Evolutionary conservation across 2,888 invertebrate genomes (phyloP).

Genomic region (Sisyra nigra): DNA sequence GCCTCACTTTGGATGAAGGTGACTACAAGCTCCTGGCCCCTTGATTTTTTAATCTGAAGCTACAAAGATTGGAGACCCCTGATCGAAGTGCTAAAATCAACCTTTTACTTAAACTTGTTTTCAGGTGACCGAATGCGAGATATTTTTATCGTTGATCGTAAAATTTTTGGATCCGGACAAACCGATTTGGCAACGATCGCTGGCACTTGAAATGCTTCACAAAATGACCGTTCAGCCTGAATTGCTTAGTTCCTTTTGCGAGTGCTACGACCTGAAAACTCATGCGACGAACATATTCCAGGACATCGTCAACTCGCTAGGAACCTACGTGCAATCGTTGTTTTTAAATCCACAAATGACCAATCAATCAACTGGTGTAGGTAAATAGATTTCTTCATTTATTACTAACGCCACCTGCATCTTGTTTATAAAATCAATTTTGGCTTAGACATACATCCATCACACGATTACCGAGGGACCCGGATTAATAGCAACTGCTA

Average conservation of each 20-base stretch:
- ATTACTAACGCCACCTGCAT: too few relatives aligned
- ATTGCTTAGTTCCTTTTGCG: constrained; percentile 79
- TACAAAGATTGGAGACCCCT: too few relatives aligned
- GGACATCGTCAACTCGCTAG: constrained; percentile 87
- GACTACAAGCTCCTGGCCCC: too few relatives aligned
- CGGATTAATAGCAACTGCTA: too few relatives aligned
- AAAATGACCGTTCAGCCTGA: constrained; percentile 83
- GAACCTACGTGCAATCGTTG: constrained; percentile 85
- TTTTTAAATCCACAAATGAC: constrained; percentile 58
- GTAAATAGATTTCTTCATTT: constrained; percentile 20
- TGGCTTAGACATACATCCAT: too few relatives aligned
- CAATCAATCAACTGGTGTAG: constrained; percentile 29
- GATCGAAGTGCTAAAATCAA: too few relatives aligned
- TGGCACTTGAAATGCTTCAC: constrained; percentile 90
- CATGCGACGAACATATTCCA: constrained; percentile 87
- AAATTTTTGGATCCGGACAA: constrained; percentile 96
- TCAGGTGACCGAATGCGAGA: constrained; percentile 94
- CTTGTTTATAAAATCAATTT: too few relatives aligned
- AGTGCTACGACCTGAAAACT: constrained; percentile 89
- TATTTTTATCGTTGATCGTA: constrained; percentile 89
- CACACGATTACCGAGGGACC: too few relatives aligned
- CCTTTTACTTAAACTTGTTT: constrained; percentile 16
- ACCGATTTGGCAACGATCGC: constrained; percentile 88
- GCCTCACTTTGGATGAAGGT: too few relatives aligned
- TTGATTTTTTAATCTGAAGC: too few relatives aligned